A percentile compares a stretch with the other conserved stretches of the same genome.
Evolutionary conservation across 2,888 invertebrate genomes (phyloP).

Genomic region (Drosophila hawaiiensis): DNA sequence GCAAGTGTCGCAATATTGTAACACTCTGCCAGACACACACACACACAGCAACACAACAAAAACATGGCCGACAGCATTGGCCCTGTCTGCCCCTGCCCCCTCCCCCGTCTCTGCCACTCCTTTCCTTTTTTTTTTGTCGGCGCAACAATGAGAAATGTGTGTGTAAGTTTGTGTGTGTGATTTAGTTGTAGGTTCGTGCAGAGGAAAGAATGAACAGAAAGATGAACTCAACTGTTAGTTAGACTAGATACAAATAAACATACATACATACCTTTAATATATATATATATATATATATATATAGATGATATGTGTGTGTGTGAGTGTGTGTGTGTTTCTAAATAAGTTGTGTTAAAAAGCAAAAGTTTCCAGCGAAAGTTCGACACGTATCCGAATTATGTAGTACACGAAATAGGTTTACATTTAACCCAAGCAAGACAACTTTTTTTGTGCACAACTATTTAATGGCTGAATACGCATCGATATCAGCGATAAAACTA

Average conservation of each 20-base stretch:
- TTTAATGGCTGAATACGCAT: constrained; percentile 22
- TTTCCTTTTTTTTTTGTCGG: constrained; percentile 35
- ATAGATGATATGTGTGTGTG: too few species aligned
- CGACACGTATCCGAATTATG: constrained; percentile 45
- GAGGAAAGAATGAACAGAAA: constrained; percentile 43
- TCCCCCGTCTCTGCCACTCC: not conserved
- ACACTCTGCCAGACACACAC: constrained; percentile 57
- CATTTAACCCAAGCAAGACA: not conserved
- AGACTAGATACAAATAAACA: constrained; percentile 20
- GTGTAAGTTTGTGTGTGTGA: constrained; percentile 6
- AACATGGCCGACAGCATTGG: constrained; percentile 54
- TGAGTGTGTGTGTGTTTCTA: constrained; percentile 1
- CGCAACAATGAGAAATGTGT: constrained; percentile 42
- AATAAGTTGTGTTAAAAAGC: constrained; percentile 55
- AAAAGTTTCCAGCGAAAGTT: constrained; percentile 64
- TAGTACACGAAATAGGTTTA: constrained; percentile 21
- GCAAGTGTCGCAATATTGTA: constrained; percentile 79
- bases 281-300: not conserved
- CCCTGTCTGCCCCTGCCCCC: not conserved
- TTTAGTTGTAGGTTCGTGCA: constrained; percentile 36
- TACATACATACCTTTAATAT: not conserved
- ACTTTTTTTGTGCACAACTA: constrained; percentile 15
- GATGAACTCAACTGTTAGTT: constrained; percentile 59
- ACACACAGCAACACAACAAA: constrained; percentile 37
- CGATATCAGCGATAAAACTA: not conserved